Conservation (phyloP, 2,888 invertebrate genomes). For the Xanthia icteritia region DNA sequence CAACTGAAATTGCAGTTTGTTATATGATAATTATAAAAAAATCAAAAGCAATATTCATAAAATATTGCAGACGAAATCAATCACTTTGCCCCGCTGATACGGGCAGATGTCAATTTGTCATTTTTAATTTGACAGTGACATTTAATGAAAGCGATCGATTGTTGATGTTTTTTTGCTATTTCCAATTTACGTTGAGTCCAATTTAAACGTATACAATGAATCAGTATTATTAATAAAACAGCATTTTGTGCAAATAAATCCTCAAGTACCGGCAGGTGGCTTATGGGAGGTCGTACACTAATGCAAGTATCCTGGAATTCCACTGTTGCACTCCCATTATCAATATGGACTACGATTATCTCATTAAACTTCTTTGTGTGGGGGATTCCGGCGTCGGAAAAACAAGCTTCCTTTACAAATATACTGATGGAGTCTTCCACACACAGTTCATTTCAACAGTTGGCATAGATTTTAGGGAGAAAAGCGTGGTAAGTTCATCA, state of each 20-base stretch:
- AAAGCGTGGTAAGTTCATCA: constrained; percentile 93
- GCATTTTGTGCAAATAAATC: neutral
- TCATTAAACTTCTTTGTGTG: constrained; percentile 97
- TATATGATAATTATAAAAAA: too few species aligned
- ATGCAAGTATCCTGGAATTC: constrained; percentile 41
- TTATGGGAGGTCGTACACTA: constrained; percentile 25
- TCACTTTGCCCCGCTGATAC: neutral
- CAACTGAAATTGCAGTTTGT: too few species aligned
- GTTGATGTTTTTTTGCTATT: constrained; percentile 54
- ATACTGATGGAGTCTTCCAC: constrained; percentile 97
- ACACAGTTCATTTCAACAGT: constrained; percentile 98
- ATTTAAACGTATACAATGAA: constrained; percentile 13
- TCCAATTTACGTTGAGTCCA: neutral
- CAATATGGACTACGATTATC: constrained; percentile 96
- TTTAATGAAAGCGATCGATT: constrained; percentile 56
- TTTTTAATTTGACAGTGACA: constrained; percentile 45
- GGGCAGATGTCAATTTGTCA: constrained; percentile 2
- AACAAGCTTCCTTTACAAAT: constrained; percentile 98
- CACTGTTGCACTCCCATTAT: constrained; percentile 26
- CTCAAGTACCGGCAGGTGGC: neutral
- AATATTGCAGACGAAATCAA: neutral
- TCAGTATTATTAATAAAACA: constrained; percentile 25
- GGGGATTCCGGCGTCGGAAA: constrained; percentile 99
- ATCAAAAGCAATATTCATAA: neutral
- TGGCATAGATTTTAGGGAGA: constrained; percentile 99